Evolutionary conservation across 2,888 invertebrate species (phyloP).

Genomic region (Ceramica pisi): DNA sequence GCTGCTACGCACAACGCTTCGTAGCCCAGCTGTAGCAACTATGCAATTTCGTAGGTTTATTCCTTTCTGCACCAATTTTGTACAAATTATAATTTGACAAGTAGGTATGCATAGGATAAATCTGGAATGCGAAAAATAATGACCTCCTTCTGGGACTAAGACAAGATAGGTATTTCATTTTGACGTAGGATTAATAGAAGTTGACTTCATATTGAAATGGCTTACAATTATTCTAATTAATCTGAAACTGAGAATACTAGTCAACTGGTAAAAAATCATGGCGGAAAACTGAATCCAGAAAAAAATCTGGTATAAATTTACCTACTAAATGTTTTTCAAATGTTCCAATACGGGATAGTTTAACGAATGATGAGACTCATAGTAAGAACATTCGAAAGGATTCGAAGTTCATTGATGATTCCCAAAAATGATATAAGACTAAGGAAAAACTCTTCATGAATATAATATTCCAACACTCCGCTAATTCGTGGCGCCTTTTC

Average conservation of each 20-base stretch:
- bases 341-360: neutral
- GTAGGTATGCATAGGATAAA: neutral
- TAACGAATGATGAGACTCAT: neutral
- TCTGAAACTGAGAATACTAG: neutral
- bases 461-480: conserved; percentile 74
- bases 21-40: conserved; percentile 28
- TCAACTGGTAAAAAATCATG: neutral
- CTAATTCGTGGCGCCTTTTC: conserved; percentile 86
- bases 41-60: conserved; percentile 3
- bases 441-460: conserved; percentile 59
- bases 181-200: neutral
- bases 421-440: conserved; percentile 38
- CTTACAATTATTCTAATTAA: neutral
- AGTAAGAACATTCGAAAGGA: conserved; percentile 3
- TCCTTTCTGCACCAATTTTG: neutral
- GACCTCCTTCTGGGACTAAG: too few species aligned
- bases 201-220: neutral
- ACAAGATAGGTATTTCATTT: neutral
- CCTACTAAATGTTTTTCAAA: neutral
- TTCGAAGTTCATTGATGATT: conserved; percentile 47
- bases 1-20: conserved; percentile 9
- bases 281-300: neutral
- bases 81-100: neutral
- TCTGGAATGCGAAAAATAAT: neutral
- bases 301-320: neutral